A percentile compares a stretch with the other conserved stretches of the same genome.
These are phyloP conservation scores for Nothoprocta perdicaria DNA, from an alignment of 2,113 vertebrate genomes.

Conservation along the genomic window DNA sequence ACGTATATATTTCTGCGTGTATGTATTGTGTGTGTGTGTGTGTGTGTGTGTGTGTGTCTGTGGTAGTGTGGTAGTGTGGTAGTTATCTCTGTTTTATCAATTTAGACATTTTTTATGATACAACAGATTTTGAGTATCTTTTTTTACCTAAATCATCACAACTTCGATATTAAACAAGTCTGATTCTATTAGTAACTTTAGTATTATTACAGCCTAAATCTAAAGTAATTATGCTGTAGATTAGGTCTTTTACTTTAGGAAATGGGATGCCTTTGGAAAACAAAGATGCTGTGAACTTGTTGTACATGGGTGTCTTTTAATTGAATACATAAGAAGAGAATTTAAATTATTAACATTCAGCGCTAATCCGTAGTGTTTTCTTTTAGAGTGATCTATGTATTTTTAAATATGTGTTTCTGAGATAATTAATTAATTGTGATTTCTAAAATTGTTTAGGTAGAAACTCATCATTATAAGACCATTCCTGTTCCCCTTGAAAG, in stretches of 20 bases:
- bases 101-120: neutral
- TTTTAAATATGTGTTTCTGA: neutral
- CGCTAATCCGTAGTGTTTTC: neutral
- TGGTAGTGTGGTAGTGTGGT: neutral
- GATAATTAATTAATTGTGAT: neutral
- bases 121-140: neutral
- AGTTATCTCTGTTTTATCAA: neutral
- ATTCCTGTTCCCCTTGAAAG: neutral
- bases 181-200: neutral
- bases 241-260: neutral
- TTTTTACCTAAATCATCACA: neutral
- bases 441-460: neutral
- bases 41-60: neutral
- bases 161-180: neutral
- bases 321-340: slow-evolving; percentile 1
- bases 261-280: neutral
- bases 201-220: neutral
- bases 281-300: neutral
- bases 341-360: neutral
- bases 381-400: neutral
- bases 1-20: too few species aligned
- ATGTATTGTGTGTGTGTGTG: neutral
- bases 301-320: neutral
- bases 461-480: neutral
- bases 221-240: neutral